Evolutionary conservation across 2,888 invertebrate species (phyloP).

Genomic region (Spilarctia lutea): DNA sequence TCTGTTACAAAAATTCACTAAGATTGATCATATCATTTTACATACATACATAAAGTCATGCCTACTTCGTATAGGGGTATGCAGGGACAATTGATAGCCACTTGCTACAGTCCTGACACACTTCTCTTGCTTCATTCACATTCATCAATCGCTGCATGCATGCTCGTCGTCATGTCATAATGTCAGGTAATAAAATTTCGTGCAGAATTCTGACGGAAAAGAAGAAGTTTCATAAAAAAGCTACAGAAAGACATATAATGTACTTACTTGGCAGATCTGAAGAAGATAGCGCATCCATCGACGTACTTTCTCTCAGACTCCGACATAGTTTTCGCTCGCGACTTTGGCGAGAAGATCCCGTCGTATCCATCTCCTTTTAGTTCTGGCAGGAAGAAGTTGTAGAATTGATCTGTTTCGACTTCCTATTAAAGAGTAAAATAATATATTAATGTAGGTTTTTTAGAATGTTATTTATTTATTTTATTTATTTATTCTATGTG

Average conservation of each 20-base stretch:
- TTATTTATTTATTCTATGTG: no score
- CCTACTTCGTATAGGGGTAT: no score
- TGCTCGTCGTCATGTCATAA: neutral
- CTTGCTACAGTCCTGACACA: no score
- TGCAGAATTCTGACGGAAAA: neutral
- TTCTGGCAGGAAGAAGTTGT: conserved; percentile 98
- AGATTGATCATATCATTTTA: no score
- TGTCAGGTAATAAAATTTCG: neutral
- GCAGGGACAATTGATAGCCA: no score
- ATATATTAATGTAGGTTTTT: neutral
- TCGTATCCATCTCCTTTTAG: conserved; percentile 96
- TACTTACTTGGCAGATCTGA: conserved; percentile 94
- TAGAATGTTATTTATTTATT: no score
- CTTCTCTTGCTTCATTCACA: no score
- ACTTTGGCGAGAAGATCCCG: conserved; percentile 99
- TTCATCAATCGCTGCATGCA: no score
- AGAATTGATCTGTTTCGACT: conserved; percentile 99
- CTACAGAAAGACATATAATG: neutral
- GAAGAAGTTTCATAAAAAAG: neutral
- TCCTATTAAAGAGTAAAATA: conserved; percentile 88
- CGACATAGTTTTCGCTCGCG: conserved; percentile 99
- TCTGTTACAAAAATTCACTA: no score
- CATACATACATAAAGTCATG: no score
- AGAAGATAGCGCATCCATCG: conserved; percentile 99
- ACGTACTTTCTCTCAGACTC: conserved; percentile 99